Evolutionary conservation across 2,797 vertebrate species (phyloP).

Genomic region (Crenuchus spilurus): DNA sequence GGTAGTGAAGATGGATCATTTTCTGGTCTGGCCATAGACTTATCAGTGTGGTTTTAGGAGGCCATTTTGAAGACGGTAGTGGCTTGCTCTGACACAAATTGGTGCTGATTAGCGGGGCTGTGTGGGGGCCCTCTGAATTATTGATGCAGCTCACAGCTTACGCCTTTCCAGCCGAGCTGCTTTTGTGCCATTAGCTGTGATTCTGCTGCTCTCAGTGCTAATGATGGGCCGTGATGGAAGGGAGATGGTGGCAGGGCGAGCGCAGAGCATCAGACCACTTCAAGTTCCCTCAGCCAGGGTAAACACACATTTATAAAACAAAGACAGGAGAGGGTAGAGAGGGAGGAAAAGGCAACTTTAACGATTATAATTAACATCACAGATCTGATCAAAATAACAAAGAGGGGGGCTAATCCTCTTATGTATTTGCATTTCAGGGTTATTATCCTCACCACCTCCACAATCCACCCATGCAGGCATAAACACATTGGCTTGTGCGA

Average conservation of each 20-base stretch:
- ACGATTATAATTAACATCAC: constrained; percentile 70
- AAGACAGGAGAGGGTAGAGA: constrained; percentile 35
- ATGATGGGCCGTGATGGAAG: constrained; percentile 50
- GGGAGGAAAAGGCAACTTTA: constrained; percentile 52
- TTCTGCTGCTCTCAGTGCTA: constrained; percentile 51
- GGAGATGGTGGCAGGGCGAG: constrained; percentile 34
- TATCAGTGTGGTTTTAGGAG: constrained; percentile 53
- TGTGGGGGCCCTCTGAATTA: constrained; percentile 62
- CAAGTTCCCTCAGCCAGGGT: constrained; percentile 55
- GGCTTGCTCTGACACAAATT: constrained; percentile 64
- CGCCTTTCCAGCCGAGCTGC: constrained; percentile 59
- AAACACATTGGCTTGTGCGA: too few relatives aligned
- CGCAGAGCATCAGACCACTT: constrained; percentile 53
- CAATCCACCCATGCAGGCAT: constrained; percentile 38
- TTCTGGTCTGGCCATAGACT: constrained; percentile 43
- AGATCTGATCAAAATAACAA: constrained; percentile 67
- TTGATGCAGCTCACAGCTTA: constrained; percentile 59
- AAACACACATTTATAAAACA: constrained; percentile 52
- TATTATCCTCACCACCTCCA: constrained; percentile 24
- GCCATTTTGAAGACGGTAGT: constrained; percentile 52
- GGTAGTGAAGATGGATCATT: constrained; percentile 45
- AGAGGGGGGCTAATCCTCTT: constrained; percentile 66
- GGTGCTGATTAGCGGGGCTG: constrained; percentile 63
- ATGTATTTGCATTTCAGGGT: constrained; percentile 50
- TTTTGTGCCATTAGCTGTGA: constrained; percentile 61